Percentiles rank a stretch among this genome's conserved stretches.
phyloP scores from a whole-genome alignment of 2,113 vertebrate genomes.

The Circaetus cinerascens region DNA sequence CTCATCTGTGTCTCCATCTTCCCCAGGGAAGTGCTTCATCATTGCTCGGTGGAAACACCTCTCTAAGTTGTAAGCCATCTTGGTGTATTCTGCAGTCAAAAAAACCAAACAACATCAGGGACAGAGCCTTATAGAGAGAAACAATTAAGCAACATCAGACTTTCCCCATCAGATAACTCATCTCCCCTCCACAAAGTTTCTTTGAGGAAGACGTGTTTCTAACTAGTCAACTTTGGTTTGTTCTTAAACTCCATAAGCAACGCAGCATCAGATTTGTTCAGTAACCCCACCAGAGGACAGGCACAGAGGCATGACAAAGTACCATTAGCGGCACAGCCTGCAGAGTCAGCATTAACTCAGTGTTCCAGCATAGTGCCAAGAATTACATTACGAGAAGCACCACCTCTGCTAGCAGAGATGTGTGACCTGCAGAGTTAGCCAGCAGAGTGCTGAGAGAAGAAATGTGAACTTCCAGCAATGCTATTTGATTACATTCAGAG shows the following conservation, averaged over 20 bases:
- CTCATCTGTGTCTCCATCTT: conserved; percentile 96
- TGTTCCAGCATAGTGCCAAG: neutral
- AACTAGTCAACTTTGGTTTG: neutral
- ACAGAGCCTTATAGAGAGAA: neutral
- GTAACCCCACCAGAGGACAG: neutral
- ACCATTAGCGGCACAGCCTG: neutral
- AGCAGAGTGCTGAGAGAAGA: neutral
- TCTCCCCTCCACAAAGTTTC: neutral
- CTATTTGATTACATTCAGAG: neutral
- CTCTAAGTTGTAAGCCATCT: conserved; percentile 95
- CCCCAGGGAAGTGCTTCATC: conserved; percentile 93
- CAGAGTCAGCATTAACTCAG: conserved; percentile 28
- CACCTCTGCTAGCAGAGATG: neutral
- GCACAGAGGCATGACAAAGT: conserved; percentile 9
- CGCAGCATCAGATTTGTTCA: neutral
- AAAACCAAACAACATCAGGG: neutral
- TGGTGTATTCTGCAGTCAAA: conserved; percentile 85
- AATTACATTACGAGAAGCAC: neutral
- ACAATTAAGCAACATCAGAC: neutral
- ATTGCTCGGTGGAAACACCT: conserved; percentile 93
- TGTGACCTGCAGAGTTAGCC: neutral
- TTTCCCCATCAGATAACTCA: neutral
- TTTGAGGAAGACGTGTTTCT: neutral
- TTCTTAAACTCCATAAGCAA: neutral
- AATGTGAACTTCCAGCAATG: neutral